phyloP scores from a whole-genome alignment of 2,797 vertebrate species.

The Rhadinocentrus ornatus region DNA sequence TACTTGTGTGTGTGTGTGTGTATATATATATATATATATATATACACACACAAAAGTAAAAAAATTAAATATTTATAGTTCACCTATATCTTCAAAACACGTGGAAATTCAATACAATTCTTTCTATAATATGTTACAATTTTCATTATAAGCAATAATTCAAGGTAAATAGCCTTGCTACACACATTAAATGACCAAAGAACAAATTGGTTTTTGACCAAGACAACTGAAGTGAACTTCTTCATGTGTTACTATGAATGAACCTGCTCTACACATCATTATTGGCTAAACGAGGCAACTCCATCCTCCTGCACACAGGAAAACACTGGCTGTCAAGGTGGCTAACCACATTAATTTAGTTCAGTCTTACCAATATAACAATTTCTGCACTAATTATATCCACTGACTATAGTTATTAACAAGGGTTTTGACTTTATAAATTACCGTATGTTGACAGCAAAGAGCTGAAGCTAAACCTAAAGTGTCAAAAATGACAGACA shows the following conservation, averaged over 20 bases:
- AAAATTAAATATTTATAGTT: not conserved
- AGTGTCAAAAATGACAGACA: constrained; percentile 11
- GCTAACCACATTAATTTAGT: not conserved
- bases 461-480: not conserved
- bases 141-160: too few species aligned
- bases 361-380: not conserved
- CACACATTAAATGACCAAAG: too few species aligned
- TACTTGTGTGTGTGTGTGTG: too few species aligned
- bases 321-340: constrained; percentile 23
- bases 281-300: constrained; percentile 23
- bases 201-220: too few species aligned
- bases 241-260: not conserved
- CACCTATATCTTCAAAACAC: too few species aligned
- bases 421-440: not conserved
- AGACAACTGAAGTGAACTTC: not conserved
- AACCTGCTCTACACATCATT: constrained; percentile 45
- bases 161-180: too few species aligned
- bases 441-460: not conserved
- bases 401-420: too few species aligned
- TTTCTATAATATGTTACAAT: too few species aligned
- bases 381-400: not conserved
- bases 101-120: too few species aligned
- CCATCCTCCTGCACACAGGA: constrained; percentile 1
- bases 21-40: too few species aligned
- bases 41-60: too few species aligned